phyloP scores from a whole-genome alignment of 2,888 invertebrate species.

The Drosophila quinaria region DNA sequence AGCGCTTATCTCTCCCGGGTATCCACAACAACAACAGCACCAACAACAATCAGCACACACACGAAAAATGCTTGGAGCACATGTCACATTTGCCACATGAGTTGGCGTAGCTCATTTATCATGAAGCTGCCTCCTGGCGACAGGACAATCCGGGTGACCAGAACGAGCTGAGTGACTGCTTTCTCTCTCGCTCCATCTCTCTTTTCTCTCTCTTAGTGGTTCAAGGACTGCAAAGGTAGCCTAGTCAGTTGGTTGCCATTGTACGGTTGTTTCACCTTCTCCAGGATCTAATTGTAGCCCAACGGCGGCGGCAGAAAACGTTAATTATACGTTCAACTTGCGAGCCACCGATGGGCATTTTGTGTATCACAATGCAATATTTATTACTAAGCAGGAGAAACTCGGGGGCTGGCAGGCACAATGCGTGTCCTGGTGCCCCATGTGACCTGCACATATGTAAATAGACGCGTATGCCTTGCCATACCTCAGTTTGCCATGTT shows the following conservation, averaged over 20 bases:
- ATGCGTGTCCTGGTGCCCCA: constrained; percentile 33
- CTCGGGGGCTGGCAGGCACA: constrained; percentile 16
- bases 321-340: constrained; percentile 59
- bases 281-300: constrained; percentile 59
- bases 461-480: constrained; percentile 26
- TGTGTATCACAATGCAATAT: constrained; percentile 72
- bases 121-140: constrained; percentile 46
- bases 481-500: neutral
- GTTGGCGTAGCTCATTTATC: constrained; percentile 72
- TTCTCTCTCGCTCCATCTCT: neutral
- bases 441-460: constrained; percentile 45
- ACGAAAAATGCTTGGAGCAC: constrained; percentile 69
- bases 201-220: constrained; percentile 26
- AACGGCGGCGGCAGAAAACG: constrained; percentile 40
- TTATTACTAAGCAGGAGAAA: constrained; percentile 49
- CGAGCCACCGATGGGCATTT: constrained; percentile 43
- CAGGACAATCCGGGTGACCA: constrained; percentile 15
- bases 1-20: constrained; percentile 58
- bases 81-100: constrained; percentile 79
- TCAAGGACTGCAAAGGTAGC: constrained; percentile 59
- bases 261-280: constrained; percentile 40
- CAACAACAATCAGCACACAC: constrained; percentile 47
- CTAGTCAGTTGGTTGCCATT: constrained; percentile 36
- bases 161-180: constrained; percentile 5
- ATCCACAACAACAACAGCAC: constrained; percentile 23